Base-by-base conservation (phyloP, 2,888 invertebrate genomes). In the Leucoma salicis region DNA sequence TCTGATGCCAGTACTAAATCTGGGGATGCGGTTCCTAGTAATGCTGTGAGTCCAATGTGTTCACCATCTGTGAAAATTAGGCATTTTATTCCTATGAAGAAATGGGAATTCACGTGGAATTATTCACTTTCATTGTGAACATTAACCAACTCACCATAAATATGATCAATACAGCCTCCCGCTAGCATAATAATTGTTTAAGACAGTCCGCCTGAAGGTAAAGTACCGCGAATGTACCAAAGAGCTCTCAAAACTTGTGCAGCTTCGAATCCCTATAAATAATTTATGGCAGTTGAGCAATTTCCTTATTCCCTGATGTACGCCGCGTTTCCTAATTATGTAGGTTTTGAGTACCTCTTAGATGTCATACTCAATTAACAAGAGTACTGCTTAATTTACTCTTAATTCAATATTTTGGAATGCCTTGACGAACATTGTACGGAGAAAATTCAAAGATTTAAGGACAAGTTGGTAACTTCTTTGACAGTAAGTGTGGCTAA, bases 1-100 rank as follows among this genome's bases (percentile, higher is more conserved):
- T 90, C 90, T 18, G 90, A 88, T 5, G 82, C 81, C 14, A 82
- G 70, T 10, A 84, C 82, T 56, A 86, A 60, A 57, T 88, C 88
- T 18, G 88, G 87, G 2, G 89, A 88, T 0, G 84, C 56, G 2
- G 82, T 74, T 14, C 86, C 85, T 54, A 89, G 70, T 16, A 89
- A 64, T 31, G 84, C 84, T 44, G 80, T 71, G 51, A 88, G 66
- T 18, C 81, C 85, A 39, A 78, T 81, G 49, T 82, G 79, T 49
- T 86, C 88, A 47, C 81, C 84, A 66, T 82, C 87, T 88, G 70
- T 35, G 50, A 50, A 59, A 56, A 45, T 39, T 47, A 14, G 6
- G 21, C 21, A 21, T 21, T 21, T 21, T 21, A 21, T 21, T 21
- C 21, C 21, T n/a, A n/a, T n/a, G n/a, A n/a, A n/a, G n/a, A n/a